Evolutionary conservation across 2,888 invertebrate genomes (phyloP), one percentile per base, ranked within the genome.

Genomic region (Drosophila ustulata): DNA sequence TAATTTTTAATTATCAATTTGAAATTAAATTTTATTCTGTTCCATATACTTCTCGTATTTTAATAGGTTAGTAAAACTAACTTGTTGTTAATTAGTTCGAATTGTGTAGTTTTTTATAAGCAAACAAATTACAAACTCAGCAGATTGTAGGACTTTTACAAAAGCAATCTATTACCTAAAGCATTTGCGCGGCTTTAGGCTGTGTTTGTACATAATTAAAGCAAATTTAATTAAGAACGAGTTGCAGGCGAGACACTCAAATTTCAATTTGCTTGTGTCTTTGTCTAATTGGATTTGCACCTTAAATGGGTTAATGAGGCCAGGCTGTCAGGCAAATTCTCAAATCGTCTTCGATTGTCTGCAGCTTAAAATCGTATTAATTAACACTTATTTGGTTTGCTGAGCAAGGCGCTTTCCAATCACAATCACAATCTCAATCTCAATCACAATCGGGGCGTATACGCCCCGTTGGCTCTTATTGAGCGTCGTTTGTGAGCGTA

Each of bases 221-320:
- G 51, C 52, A 59, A 66, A 77, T 73, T 76, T 39, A 73, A 76
- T 77, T 66, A 76, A 66, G 39, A 46, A 62, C 39, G 52, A 53
- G 26, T 66, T 49, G n/a, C 18, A 53, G 53, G 41, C n/a, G 11
- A 23, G 45, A 11, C 47, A 58, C 47, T 62, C 34, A 5, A 49
- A 64, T 69, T 73, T 77, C 77, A 73, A 73, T 72, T 75, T 75
- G 62, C 28, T 62, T 49, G 61, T 37, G 56, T 39, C 57, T 66
- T 70, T 68, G 71, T 59, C 80, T 81, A 81, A 81, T 81, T 81
- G 80, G 77, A 82, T 80, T 81, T 82, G 66, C 66, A 71, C 67
- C 78, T 78, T 70, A 77, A 81, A 81, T 81, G 82, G 80, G 80
- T 81, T 81, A 81, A 81, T 80, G 82, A 81, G 71, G 78, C 50